A percentile compares a stretch with the other conserved stretches of the same genome.
phyloP scores from a whole-genome alignment of 2,797 vertebrate genomes.

The Anguilla obscura region DNA sequence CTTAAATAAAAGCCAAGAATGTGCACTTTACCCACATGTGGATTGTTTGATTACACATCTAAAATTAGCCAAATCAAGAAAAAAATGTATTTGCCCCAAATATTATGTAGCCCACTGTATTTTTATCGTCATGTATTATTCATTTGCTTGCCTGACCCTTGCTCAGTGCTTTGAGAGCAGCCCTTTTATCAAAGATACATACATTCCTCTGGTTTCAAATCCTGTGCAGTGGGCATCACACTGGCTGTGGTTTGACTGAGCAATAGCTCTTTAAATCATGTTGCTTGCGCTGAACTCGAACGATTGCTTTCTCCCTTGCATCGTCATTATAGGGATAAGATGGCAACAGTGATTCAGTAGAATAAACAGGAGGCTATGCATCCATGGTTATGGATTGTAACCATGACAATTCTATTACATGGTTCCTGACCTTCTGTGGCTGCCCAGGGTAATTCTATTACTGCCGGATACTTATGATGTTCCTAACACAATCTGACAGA shows the following conservation, averaged over 20 bases:
- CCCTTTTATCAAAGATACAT: neutral
- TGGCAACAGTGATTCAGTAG: neutral
- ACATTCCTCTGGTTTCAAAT: neutral
- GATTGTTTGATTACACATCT: no score
- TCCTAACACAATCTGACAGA: constrained; percentile 14
- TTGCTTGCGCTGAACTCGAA: neutral
- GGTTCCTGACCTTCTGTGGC: constrained; percentile 28
- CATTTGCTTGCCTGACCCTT: neutral
- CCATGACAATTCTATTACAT: constrained; percentile 29
- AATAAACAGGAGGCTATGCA: neutral
- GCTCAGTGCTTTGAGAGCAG: neutral
- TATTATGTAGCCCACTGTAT: no score
- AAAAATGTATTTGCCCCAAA: no score
- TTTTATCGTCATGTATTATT: no score
- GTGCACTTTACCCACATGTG: no score
- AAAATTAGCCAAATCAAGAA: no score
- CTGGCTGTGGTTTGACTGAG: neutral
- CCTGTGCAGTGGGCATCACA: neutral
- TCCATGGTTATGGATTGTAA: neutral
- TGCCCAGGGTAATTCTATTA: constrained; percentile 18
- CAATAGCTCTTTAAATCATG: neutral
- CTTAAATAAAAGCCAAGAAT: no score
- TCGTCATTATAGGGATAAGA: neutral
- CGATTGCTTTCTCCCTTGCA: neutral
- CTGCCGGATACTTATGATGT: constrained; percentile 19